Evolutionary conservation across 1,140 invertebrate genomes (phyloP).

Genomic region (Callitettix versicolor): DNA sequence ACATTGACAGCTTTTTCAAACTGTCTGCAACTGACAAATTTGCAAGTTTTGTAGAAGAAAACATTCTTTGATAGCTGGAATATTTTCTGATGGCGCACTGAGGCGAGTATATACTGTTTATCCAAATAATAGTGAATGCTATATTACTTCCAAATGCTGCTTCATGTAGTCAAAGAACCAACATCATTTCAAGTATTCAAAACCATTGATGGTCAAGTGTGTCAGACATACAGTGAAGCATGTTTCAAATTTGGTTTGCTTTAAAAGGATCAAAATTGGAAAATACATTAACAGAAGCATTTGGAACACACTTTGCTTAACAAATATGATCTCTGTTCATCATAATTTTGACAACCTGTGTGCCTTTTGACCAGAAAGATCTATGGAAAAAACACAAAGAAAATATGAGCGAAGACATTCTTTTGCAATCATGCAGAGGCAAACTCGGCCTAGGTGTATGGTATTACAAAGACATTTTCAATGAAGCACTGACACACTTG

Average conservation of each 20-base stretch:
- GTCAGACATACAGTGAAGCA: constrained; percentile 25
- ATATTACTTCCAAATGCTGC: constrained; percentile 34
- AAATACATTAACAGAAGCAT: constrained; percentile 15
- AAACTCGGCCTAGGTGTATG: not conserved
- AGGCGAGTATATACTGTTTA: constrained; percentile 32
- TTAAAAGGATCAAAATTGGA: constrained; percentile 24
- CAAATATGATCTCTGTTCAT: not conserved
- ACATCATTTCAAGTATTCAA: constrained; percentile 24
- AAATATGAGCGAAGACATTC: constrained; percentile 19
- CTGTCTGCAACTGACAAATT: not conserved
- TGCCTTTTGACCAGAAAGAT: constrained; percentile 2
- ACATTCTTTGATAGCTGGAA: constrained; percentile 23
- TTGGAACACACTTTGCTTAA: not conserved
- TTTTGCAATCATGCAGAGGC: not conserved
- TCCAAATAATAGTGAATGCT: constrained; percentile 31
- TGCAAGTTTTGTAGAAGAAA: not conserved
- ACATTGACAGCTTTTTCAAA: constrained; percentile 7
- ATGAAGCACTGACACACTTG: constrained; percentile 12
- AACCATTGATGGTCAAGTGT: constrained; percentile 24
- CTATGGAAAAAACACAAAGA: constrained; percentile 20
- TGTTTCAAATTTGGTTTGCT: constrained; percentile 20
- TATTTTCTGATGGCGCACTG: too few relatives aligned
- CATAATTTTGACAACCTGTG: constrained; percentile 6
- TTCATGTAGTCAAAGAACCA: constrained; percentile 30
- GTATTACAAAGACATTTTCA: constrained; percentile 11